A percentile compares a stretch with the other conserved stretches of the same genome.
These are phyloP conservation scores for Numenius phaeopus DNA, from an alignment of 2,797 vertebrate genomes.

Conservation along the genomic window DNA sequence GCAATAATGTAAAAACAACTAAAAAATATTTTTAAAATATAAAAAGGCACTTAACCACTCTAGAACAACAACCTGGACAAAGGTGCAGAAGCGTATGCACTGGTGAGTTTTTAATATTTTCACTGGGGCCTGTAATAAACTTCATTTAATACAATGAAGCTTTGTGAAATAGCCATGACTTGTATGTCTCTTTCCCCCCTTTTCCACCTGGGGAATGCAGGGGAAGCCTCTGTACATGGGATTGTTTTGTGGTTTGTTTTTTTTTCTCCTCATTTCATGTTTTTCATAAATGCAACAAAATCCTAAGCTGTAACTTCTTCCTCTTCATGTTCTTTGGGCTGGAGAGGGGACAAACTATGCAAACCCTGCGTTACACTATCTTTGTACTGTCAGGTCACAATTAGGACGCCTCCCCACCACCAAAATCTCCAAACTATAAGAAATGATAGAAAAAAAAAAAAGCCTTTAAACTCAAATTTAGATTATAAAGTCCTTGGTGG, in stretches of 20 bases:
- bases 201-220: neutral
- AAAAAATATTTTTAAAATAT: conserved; percentile 37
- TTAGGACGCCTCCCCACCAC: neutral
- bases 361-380: neutral
- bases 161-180: conserved; percentile 51
- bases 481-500: neutral
- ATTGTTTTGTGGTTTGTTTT: neutral
- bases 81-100: conserved; percentile 1
- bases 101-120: conserved; percentile 43
- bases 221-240: neutral
- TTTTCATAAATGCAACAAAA: conserved; percentile 1
- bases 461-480: neutral
- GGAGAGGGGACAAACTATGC: conserved; percentile 44
- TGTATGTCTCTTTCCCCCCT: neutral
- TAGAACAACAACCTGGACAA: conserved; percentile 1
- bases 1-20: conserved; percentile 79
- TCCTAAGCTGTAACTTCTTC: conserved; percentile 25
- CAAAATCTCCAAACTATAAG: neutral
- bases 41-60: conserved; percentile 65
- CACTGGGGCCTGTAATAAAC: conserved; percentile 30
- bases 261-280: neutral
- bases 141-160: conserved; percentile 37
- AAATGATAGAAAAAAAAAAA: neutral
- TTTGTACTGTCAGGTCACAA: neutral
- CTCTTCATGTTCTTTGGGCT: neutral